A percentile compares a stretch with the other conserved stretches of the same genome.
These are phyloP conservation scores for Muntiacus muntjak DNA, from an alignment of 2,113 vertebrate species.

Conservation along the genomic window DNA sequence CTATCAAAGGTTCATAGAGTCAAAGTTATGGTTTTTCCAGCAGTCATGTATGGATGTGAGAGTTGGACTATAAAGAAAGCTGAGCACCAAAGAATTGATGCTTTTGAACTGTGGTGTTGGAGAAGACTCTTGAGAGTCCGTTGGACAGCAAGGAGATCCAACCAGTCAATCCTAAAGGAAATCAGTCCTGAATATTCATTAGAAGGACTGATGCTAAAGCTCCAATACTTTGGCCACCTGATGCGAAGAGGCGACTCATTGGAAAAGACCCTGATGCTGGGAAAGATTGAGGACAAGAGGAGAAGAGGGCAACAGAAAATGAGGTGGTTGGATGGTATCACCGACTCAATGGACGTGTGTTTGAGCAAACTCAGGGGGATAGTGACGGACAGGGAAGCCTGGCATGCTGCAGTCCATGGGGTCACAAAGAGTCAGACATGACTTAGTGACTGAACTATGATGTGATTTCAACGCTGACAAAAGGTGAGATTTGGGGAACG, in stretches of 20 bases:
- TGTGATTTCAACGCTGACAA: not conserved
- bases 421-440: not conserved
- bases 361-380: not conserved
- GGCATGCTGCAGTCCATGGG: not conserved
- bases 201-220: not conserved
- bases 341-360: not conserved
- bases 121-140: not conserved
- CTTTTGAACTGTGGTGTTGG: not conserved
- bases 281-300: not conserved
- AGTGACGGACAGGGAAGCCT: not conserved
- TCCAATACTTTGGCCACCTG: not conserved
- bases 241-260: accelerated
- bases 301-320: not conserved
- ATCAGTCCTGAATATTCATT: not conserved
- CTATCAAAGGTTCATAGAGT: not conserved
- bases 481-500: not conserved
- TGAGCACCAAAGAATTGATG: not conserved
- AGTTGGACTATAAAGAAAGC: not conserved
- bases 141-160: not conserved
- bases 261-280: not conserved
- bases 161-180: not conserved
- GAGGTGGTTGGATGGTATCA: not conserved
- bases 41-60: not conserved
- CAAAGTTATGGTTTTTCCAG: not conserved
- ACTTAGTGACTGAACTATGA: not conserved